Evolutionary conservation across 2,888 invertebrate genomes (phyloP).

Genomic region (Philereme transversata): DNA sequence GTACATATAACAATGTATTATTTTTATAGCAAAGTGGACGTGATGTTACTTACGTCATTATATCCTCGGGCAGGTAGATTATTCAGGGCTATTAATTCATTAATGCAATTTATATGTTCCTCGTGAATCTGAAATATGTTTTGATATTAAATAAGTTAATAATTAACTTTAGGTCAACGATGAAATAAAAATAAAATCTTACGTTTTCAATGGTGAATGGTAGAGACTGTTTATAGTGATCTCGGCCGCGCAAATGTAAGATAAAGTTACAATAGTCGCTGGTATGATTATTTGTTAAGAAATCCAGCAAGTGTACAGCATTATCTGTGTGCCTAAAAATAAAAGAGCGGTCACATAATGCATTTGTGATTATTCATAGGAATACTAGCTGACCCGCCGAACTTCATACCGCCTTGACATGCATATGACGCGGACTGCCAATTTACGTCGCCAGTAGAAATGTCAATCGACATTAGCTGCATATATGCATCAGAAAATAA

Average conservation of each 20-base stretch:
- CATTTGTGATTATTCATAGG: too few species aligned
- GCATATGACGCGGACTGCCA: too few species aligned
- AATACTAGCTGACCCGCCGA: too few species aligned
- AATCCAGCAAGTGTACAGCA: constrained; percentile 53
- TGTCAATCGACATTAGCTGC: too few species aligned
- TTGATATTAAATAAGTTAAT: background rate
- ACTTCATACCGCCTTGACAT: too few species aligned
- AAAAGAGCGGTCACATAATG: background rate
- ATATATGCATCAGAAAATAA: too few species aligned
- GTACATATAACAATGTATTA: too few species aligned
- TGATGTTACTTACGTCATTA: constrained; percentile 21
- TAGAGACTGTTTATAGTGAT: constrained; percentile 5
- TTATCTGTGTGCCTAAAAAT: constrained; percentile 55
- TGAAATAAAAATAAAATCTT: constrained; percentile 36
- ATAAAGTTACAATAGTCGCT: constrained; percentile 36
- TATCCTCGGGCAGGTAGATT: constrained; percentile 4
- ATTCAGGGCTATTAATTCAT: constrained; percentile 35
- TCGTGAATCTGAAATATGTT: constrained; percentile 16
- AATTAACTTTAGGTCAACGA: too few species aligned
- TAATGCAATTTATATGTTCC: constrained; percentile 12
- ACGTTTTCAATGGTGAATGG: constrained; percentile 53
- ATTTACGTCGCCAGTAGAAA: too few species aligned
- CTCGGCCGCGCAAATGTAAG: constrained; percentile 30
- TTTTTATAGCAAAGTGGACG: background rate
- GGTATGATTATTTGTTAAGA: constrained; percentile 42